Evolutionary conservation across 2,113 vertebrate genomes (phyloP).

Genomic region (Patagioenas fasciata): DNA sequence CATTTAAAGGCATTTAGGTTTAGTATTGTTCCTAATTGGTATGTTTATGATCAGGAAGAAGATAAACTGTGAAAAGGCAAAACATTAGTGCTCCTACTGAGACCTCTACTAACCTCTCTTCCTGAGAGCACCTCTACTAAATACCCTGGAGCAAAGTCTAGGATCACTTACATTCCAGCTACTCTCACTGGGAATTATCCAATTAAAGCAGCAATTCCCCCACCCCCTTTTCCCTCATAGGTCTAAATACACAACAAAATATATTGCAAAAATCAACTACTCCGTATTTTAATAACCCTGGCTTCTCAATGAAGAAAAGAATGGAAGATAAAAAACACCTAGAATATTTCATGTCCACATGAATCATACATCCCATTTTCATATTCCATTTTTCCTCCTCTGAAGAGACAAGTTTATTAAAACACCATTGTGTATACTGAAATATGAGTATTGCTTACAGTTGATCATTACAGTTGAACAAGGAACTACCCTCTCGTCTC

Average conservation of each 20-base stretch:
- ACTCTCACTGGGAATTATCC: slow-evolving; percentile 75
- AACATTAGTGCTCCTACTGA: slow-evolving; percentile 71
- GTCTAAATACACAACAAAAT: slow-evolving; percentile 48
- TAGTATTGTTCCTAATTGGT: slow-evolving; percentile 70
- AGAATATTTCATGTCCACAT: rapidly evolving
- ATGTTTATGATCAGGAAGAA: slow-evolving; percentile 67
- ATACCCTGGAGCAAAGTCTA: slow-evolving; percentile 73
- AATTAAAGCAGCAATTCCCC: slow-evolving; percentile 73
- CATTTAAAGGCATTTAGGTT: slow-evolving; percentile 59
- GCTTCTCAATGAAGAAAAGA: neutral
- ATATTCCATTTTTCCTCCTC: neutral
- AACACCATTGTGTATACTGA: neutral
- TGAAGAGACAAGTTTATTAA: neutral
- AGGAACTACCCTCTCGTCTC: neutral
- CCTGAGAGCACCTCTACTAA: slow-evolving; percentile 72
- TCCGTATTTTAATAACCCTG: slow-evolving; percentile 16
- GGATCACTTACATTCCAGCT: slow-evolving; percentile 74
- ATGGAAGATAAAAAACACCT: neutral
- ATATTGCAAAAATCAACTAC: slow-evolving; percentile 20
- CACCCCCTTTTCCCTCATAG: slow-evolving; percentile 59
- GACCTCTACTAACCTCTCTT: slow-evolving; percentile 71
- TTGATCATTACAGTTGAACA: neutral
- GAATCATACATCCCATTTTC: neutral
- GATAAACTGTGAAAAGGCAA: slow-evolving; percentile 76
- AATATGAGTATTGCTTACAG: neutral